Conservation (phyloP, 2,888 invertebrate species). For the Gisinianus flammeolus region DNA sequence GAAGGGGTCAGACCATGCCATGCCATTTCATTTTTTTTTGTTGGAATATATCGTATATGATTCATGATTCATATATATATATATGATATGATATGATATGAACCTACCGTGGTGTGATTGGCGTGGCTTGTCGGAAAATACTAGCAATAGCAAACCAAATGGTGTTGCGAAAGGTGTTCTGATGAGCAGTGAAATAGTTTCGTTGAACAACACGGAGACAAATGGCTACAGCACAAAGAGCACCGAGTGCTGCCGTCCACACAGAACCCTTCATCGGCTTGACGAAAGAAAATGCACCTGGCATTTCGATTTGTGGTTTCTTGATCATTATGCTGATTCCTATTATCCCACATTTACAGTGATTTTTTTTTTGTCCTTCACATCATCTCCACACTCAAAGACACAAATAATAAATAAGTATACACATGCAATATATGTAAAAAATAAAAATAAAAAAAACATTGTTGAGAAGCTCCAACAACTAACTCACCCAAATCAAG, state of each 20-base stretch:
- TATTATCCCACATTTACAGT: conserved; percentile 67
- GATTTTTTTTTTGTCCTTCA: conserved; percentile 42
- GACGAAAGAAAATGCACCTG: conserved; percentile 80
- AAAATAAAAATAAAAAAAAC: no score
- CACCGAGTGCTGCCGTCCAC: conserved; percentile 55
- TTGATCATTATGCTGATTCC: conserved; percentile 91
- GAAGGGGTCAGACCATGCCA: no score
- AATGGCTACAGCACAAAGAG: conserved; percentile 54
- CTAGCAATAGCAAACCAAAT: conserved; percentile 59
- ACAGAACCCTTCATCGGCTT: conserved; percentile 56
- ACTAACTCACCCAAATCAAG: neutral
- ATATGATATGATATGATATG: no score
- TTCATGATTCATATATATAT: neutral
- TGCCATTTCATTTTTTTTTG: no score
- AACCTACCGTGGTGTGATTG: conserved; percentile 58
- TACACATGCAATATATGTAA: no score
- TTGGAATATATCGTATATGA: no score
- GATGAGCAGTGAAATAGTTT: conserved; percentile 43
- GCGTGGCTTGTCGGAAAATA: conserved; percentile 58
- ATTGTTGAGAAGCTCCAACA: no score
- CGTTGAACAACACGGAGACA: conserved; percentile 57
- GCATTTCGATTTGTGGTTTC: conserved; percentile 71
- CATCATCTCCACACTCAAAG: no score
- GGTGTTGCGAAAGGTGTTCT: conserved; percentile 54
- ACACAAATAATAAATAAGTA: no score